A percentile compares a stretch with the other conserved stretches of the same genome.
These are phyloP conservation scores for Anneissia japonica DNA, from an alignment of 35 echinoderm and acorn worm species.

Conservation along the genomic window DNA sequence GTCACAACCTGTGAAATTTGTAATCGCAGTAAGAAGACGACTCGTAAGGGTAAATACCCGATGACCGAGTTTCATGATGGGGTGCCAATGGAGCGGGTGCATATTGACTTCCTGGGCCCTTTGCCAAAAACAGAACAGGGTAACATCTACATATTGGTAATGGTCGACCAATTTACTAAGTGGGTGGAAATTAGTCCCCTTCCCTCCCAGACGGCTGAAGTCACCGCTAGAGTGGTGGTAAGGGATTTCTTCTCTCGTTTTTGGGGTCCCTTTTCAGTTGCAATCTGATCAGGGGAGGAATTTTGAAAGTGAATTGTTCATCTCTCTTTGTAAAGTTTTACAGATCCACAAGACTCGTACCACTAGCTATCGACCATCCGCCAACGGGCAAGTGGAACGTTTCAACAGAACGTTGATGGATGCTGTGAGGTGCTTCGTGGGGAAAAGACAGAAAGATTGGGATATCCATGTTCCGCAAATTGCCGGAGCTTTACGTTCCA, in stretches of 20 bases:
- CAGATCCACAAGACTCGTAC: background rate
- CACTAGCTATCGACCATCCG: background rate
- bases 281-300: background rate
- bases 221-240: conserved; percentile 11
- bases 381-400: background rate
- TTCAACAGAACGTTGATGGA: conserved; percentile 16
- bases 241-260: background rate
- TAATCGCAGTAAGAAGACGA: background rate
- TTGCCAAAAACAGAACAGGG: background rate
- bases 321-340: background rate
- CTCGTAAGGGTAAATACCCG: background rate
- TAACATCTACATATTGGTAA: background rate
- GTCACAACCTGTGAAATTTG: background rate
- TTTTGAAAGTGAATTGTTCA: background rate
- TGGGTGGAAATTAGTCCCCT: conserved; percentile 29
- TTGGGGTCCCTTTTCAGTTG: background rate
- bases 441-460: conserved; percentile 31
- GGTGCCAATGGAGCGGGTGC: background rate
- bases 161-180: conserved; percentile 38
- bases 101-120: conserved; percentile 17
- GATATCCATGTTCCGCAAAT: conserved; percentile 28
- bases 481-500: conserved; percentile 34
- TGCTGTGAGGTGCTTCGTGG: conserved; percentile 25
- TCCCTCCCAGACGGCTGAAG: conserved; percentile 31
- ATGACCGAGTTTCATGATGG: background rate